phyloP scores from a whole-genome alignment of 2,113 vertebrate genomes.

The Maccullochella peelii region DNA sequence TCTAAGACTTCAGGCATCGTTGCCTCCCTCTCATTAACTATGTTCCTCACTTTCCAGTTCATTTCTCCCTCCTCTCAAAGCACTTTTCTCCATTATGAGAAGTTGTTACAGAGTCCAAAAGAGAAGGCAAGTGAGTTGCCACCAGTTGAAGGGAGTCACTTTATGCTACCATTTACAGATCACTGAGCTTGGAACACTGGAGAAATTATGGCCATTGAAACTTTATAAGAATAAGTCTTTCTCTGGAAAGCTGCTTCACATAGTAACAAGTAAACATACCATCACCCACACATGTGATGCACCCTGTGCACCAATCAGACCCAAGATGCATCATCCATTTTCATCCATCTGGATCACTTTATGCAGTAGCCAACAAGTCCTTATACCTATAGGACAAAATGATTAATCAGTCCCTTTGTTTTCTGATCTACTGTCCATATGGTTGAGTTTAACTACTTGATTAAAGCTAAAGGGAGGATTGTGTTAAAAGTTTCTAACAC shows the following conservation, averaged over 20 bases:
- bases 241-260: background rate
- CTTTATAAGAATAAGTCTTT: background rate
- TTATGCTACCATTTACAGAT: slow-evolving; percentile 20
- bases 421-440: background rate
- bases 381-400: background rate
- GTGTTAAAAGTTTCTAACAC: background rate
- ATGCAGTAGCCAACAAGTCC: background rate
- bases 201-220: slow-evolving; percentile 13
- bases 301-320: slow-evolving; percentile 1
- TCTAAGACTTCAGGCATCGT: slow-evolving; percentile 31
- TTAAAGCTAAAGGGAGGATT: background rate
- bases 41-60: slow-evolving; percentile 36
- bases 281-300: slow-evolving; percentile 1
- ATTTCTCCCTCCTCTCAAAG: slow-evolving; percentile 37
- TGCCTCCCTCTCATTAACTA: slow-evolving; percentile 45
- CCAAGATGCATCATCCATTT: background rate
- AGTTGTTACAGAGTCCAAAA: slow-evolving; percentile 26
- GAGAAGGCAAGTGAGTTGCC: slow-evolving; percentile 6
- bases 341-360: background rate
- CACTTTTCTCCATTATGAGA: slow-evolving; percentile 32
- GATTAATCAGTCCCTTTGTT: no score
- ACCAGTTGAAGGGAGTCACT: background rate
- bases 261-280: background rate
- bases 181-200: slow-evolving; percentile 6
- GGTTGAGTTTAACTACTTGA: background rate